A percentile compares a stretch with the other conserved stretches of the same genome.
These are phyloP conservation scores for Argya squamiceps DNA, from an alignment of 2,797 vertebrate species.

Conservation along the genomic window DNA sequence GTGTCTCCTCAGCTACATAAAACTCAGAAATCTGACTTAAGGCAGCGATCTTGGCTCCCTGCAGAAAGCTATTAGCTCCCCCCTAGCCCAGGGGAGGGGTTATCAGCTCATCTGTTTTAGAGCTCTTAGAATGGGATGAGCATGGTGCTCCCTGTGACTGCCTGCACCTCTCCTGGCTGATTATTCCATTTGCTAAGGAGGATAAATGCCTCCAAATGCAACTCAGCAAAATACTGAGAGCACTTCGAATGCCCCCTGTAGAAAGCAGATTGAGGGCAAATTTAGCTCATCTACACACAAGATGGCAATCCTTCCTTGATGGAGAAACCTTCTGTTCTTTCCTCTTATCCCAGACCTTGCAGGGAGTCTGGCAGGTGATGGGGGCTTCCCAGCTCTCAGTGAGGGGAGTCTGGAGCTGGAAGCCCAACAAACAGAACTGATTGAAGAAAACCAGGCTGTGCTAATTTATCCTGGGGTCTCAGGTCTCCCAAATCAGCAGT, in stretches of 20 bases:
- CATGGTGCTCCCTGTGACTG: not conserved
- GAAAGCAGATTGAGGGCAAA: not conserved
- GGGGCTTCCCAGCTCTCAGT: not conserved
- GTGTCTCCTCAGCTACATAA: not conserved
- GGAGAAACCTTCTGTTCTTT: not conserved
- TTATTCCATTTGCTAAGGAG: not conserved
- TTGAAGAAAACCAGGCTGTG: not conserved
- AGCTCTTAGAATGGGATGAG: not conserved
- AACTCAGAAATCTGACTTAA: not conserved
- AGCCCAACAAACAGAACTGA: not conserved
- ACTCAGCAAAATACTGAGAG: not conserved
- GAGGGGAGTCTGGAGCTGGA: not conserved
- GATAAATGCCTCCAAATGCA: not conserved
- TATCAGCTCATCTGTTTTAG: not conserved
- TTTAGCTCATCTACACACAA: not conserved
- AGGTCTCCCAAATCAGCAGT: not conserved
- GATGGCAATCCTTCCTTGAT: not conserved
- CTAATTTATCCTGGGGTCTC: not conserved
- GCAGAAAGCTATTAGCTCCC: not conserved
- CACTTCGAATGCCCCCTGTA: not conserved
- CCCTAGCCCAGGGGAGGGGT: too few relatives aligned
- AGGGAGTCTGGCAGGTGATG: not conserved
- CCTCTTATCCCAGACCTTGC: not conserved
- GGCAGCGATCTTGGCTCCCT: fast-evolving
- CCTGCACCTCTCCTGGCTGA: not conserved